Evolutionary conservation across 2,888 invertebrate species (phyloP).

Genomic region (Athripsodes cinereus): DNA sequence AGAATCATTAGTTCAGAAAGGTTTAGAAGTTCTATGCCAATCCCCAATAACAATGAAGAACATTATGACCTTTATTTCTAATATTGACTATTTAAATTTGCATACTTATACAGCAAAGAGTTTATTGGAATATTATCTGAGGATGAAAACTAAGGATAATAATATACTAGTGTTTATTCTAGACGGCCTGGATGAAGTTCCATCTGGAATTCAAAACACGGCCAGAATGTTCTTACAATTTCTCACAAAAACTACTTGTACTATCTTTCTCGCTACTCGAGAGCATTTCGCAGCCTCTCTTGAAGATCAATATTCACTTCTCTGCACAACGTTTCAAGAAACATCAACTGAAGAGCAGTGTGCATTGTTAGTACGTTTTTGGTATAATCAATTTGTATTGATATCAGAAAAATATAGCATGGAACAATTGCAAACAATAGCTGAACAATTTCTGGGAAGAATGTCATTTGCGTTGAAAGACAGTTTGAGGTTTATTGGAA

Average conservation of each 20-base stretch:
- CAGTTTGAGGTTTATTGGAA: background rate
- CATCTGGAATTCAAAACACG: background rate
- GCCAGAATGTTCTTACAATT: background rate
- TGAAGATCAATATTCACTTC: background rate
- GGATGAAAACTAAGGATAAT: background rate
- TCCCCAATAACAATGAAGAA: background rate
- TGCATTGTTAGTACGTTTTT: background rate
- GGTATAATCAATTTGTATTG: background rate
- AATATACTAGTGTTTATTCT: background rate
- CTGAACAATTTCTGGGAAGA: background rate
- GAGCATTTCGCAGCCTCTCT: background rate
- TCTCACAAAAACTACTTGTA: background rate
- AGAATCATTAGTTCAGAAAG: background rate
- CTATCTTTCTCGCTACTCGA: background rate
- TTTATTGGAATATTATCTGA: background rate
- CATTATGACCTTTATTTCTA: background rate
- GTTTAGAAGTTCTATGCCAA: background rate
- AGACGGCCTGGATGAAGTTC: background rate
- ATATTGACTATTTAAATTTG: background rate
- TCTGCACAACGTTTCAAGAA: background rate
- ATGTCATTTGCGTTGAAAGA: background rate
- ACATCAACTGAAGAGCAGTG: background rate
- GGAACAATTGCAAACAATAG: background rate
- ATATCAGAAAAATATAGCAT: background rate
- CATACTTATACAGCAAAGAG: background rate